Conservation (phyloP, 2,113 vertebrate genomes). For the Carettochelys insculpta region DNA sequence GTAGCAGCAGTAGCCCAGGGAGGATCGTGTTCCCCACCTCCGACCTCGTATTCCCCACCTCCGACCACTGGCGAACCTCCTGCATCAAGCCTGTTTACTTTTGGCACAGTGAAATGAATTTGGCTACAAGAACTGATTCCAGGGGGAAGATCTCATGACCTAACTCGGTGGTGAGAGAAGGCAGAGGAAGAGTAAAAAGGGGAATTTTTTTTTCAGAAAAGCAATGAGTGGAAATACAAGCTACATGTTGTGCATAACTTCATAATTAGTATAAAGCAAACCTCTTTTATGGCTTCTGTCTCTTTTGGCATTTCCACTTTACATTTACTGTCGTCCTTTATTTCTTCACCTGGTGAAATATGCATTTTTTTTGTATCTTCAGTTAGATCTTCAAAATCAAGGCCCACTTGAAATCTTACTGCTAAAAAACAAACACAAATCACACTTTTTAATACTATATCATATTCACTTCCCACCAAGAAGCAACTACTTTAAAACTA, state of each 20-base stretch:
- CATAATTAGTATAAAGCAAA: neutral
- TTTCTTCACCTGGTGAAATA: neutral
- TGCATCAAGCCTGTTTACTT: neutral
- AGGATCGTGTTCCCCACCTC: neutral
- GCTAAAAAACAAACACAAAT: conserved; percentile 4
- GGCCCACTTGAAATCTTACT: neutral
- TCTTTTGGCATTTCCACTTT: neutral
- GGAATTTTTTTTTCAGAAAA: neutral
- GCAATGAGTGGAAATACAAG: neutral
- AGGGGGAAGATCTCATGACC: neutral
- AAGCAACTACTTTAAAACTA: neutral
- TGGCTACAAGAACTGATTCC: neutral
- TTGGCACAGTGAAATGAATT: neutral
- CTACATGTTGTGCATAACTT: neutral
- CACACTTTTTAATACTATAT: neutral
- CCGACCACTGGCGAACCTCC: neutral
- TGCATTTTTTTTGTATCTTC: neutral
- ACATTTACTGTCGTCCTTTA: neutral
- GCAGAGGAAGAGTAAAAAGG: neutral
- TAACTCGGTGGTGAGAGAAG: neutral
- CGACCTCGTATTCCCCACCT: no score
- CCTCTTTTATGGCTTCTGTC: neutral
- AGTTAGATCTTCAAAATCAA: conserved; percentile 16
- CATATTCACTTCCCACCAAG: neutral
- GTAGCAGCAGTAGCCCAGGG: neutral